Percentiles rank a stretch among this genome's conserved stretches.
These are phyloP conservation scores for Tetragonula carbonaria DNA, from an alignment of 2,888 invertebrate genomes.

Conservation along the genomic window DNA sequence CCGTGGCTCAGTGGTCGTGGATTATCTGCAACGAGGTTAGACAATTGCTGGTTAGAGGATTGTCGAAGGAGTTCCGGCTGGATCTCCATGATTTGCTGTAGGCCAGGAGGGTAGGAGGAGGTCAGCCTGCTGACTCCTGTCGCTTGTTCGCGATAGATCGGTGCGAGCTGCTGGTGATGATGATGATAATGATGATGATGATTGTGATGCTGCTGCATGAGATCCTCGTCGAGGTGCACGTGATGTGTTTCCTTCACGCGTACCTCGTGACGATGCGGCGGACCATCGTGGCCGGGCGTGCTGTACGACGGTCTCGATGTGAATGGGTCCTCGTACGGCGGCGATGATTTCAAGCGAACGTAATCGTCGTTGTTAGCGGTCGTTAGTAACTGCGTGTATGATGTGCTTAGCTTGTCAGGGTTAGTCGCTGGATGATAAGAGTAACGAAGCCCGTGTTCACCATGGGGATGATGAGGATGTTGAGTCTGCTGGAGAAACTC, in stretches of 20 bases:
- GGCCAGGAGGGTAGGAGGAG: constrained; percentile 50
- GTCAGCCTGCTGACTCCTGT: constrained; percentile 29
- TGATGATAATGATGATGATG: constrained; percentile 52
- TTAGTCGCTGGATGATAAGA: constrained; percentile 73
- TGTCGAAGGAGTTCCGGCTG: constrained; percentile 70
- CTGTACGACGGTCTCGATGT: constrained; percentile 45
- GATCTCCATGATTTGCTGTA: constrained; percentile 63
- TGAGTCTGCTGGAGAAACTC: constrained; percentile 78
- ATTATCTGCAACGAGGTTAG: constrained; percentile 82
- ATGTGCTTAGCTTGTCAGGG: constrained; percentile 69
- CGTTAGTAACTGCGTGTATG: constrained; percentile 71
- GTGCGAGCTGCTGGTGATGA: constrained; percentile 43
- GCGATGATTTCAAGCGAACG: constrained; percentile 73
- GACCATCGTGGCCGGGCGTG: not conserved
- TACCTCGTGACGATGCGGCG: constrained; percentile 57
- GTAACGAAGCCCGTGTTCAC: constrained; percentile 72
- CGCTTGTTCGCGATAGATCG: constrained; percentile 61
- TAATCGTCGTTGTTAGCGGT: constrained; percentile 73
- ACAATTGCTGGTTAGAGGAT: constrained; percentile 77
- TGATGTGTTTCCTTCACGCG: constrained; percentile 64
- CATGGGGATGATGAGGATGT: constrained; percentile 69
- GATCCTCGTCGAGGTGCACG: constrained; percentile 60
- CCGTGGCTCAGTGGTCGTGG: constrained; percentile 77
- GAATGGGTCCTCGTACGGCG: constrained; percentile 52
- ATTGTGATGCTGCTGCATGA: constrained; percentile 44